phyloP scores from a whole-genome alignment of 2,113 vertebrate species.

The Copsychus sechellarum region DNA sequence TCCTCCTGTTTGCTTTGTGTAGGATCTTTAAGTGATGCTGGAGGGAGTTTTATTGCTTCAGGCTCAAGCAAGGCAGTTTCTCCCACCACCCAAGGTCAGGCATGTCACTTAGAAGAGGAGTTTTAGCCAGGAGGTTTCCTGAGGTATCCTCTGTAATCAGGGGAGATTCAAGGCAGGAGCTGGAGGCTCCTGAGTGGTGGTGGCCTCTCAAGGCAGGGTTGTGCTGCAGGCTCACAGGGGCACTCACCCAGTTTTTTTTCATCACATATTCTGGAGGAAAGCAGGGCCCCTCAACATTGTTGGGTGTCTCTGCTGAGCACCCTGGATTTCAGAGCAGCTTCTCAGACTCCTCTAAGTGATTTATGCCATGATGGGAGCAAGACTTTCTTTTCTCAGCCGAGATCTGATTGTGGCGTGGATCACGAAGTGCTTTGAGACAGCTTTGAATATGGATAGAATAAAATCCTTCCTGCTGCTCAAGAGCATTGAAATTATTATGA shows the following conservation, averaged over 20 bases:
- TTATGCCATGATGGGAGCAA: not conserved
- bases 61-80: not conserved
- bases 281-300: fast-evolving
- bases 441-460: slow-evolving; percentile 16
- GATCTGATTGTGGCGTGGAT: not conserved
- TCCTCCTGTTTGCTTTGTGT: not conserved
- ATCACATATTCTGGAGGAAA: not conserved
- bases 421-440: slow-evolving; percentile 13
- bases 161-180: not conserved
- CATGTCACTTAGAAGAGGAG: not conserved
- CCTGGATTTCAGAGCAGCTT: not conserved
- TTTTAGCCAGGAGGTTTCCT: not conserved
- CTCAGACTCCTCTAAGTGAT: not conserved
- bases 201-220: not conserved
- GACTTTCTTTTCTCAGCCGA: not conserved
- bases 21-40: not conserved
- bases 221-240: fast-evolving
- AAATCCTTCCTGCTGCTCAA: not conserved
- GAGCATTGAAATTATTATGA: not conserved
- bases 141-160: not conserved
- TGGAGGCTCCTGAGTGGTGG: not conserved
- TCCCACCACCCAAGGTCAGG: not conserved
- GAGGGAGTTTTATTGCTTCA: not conserved
- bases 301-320: not conserved
- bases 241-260: not conserved